A percentile compares a stretch with the other conserved stretches of the same genome.
Conservation (phyloP, 2,113 vertebrate species). For the Pseudonaja textilis region DNA sequence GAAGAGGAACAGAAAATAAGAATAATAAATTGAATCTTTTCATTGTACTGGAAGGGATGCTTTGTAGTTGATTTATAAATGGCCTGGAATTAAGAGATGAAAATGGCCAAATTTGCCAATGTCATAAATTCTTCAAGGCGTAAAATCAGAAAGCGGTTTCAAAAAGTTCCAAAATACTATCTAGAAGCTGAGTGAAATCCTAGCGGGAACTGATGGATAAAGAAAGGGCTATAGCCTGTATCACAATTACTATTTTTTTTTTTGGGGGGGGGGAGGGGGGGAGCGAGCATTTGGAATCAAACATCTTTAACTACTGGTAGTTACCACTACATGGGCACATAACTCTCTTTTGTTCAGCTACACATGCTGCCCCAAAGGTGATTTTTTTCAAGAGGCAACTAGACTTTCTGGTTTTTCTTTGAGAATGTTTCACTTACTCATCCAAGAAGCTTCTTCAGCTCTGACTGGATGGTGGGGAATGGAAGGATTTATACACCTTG, state of each 20-base stretch:
- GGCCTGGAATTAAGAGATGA: not conserved
- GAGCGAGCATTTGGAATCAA: not conserved
- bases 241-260: not conserved
- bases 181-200: not conserved
- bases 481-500: no score
- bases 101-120: not conserved
- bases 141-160: not conserved
- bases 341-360: not conserved
- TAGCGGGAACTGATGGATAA: not conserved
- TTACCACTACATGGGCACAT: no score
- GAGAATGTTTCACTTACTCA: no score
- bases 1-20: not conserved
- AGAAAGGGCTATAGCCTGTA: not conserved
- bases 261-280: fast-evolving
- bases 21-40: not conserved
- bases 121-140: not conserved
- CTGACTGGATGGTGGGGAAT: no score
- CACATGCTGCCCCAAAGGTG: not conserved
- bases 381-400: no score
- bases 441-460: no score
- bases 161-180: not conserved
- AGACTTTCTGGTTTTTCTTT: no score
- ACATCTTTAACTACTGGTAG: not conserved
- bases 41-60: not conserved
- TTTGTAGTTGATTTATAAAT: not conserved